Base-by-base conservation (phyloP, 2,888 invertebrate species). In the Latrodectus elegans region DNA sequence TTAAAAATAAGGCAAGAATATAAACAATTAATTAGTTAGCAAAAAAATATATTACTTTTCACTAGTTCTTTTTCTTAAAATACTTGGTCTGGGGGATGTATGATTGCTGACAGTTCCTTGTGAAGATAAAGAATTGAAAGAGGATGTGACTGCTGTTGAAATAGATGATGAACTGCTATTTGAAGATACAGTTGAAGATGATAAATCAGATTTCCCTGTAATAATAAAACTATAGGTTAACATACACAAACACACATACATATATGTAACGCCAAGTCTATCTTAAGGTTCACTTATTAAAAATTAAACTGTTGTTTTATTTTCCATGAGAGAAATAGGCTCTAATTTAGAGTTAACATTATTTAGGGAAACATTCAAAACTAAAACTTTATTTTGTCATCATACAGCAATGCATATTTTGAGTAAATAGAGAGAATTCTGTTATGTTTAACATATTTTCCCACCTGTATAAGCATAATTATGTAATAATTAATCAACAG, bases 81-180 rank as follows among this genome's bases (percentile, higher is more conserved):
- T 89, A 52, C 89, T 89, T 55, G 89, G 89, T 64, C 89, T 75
- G 12, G 89, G 89, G 64, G 89, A 86, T 52, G 89, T 89, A 64
- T 84, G 87, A 60, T 87, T 87, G 76, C 76, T 83, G 49, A 86
- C 74, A 72, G 38, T 75, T 17, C 76, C 70, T 75, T 89, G 89
- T 22, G 84, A 68, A 17, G 80, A 84, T 51, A 76, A 38, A 67
- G 74, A 65, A 72, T 79, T 84, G 49, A 72, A 88, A 15, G 77
- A 70, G 72, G 84, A 71, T 12, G 84, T 78, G 14, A 82, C 78
- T 17, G 72, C 9, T n/a, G 65, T 22, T 75, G 55, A 38, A 22
- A 65, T 53, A 68, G 72, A 15, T 38, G 72, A 51, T 17, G 76
- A 15, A 26, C 49, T 77, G 22, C 70, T 70, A 74, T 64, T 74